Evolutionary conservation across 2,888 invertebrate genomes (phyloP).

Genomic region (Leptothorax acervorum): DNA sequence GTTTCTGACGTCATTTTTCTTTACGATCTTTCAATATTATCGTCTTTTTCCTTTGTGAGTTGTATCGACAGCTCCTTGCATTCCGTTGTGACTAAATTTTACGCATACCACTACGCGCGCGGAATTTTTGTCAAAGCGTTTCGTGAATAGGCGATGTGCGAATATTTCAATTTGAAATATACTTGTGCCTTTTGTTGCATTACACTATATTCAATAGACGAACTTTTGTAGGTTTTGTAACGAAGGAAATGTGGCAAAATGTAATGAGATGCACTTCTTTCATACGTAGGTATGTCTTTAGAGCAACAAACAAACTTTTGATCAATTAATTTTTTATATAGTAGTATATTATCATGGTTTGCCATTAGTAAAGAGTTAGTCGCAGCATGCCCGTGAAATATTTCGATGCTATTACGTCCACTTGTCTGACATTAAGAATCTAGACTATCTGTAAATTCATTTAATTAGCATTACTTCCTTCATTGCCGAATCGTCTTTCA

Average conservation of each 20-base stretch:
- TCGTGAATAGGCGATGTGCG: constrained; percentile 28
- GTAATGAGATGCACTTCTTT: background rate
- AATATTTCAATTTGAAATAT: constrained; percentile 42
- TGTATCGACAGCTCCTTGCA: constrained; percentile 46
- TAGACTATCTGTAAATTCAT: constrained; percentile 24
- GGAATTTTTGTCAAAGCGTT: constrained; percentile 47
- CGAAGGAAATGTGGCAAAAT: background rate
- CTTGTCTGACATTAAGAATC: constrained; percentile 25
- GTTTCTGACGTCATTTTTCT: constrained; percentile 17
- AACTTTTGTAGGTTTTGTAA: constrained; percentile 16
- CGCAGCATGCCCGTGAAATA: background rate
- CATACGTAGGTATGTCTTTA: background rate
- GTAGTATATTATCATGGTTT: background rate
- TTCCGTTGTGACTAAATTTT: constrained; percentile 50
- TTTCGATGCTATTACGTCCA: constrained; percentile 3
- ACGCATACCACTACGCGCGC: constrained; percentile 24
- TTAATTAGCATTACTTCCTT: constrained; percentile 41
- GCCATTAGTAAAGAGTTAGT: background rate
- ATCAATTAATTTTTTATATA: background rate
- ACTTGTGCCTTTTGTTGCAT: constrained; percentile 42
- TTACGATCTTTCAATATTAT: constrained; percentile 47
- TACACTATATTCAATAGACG: constrained; percentile 19
- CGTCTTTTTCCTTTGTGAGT: constrained; percentile 27
- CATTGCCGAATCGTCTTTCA: constrained; percentile 21
- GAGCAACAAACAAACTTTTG: background rate